Base-by-base conservation (phyloP, 2,888 invertebrate genomes). In the Bellardia pandia region DNA sequence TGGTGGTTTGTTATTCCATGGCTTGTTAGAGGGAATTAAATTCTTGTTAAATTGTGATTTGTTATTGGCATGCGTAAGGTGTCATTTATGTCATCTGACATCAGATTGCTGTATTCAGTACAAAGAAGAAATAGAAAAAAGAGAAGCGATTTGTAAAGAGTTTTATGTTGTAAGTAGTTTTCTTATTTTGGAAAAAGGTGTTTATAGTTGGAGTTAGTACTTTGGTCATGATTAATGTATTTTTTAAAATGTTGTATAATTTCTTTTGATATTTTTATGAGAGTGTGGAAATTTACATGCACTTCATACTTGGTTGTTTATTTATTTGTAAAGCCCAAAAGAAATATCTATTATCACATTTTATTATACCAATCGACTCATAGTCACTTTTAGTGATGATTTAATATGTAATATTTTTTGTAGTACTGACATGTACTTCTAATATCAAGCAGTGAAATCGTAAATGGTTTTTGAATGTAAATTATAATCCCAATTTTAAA, bases 31-130 rank as follows among this genome's bases (percentile, higher is more conserved):
- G 30, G 37, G 51, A 69, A 85, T 87, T 87, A 51, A 51, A 87
- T 85, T 87, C 80, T 79, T 87, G 66, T 87, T 85, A 78, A 78
- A 83, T 48, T 77, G 33, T 62, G 74, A 75, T 87, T 75, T 78
- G 68, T 58, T 64, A 14, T 64, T 88, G 87, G 85, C 88, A 89
- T 89, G 88, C 82, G 88, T 77, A 86, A 74, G 74, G 79, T 86
- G 88, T 87, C 88, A 85, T 78, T 81, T 85, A 56, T 74, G 74
- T 74, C 81, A 69, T 72, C 40, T 33, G 58, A 79, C 77, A 76
- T 48, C 11, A 74, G 62, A 30, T 9, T 23, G 30, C n/a, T n/a
- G n/a, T n/a, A 33, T 48, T 23, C 23, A 14, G 11, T 2, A 56
- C 23, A 60, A 16, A n/a, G 53, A 30, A 30, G 23, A 48, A 66